Evolutionary conservation across 2,888 invertebrate species (phyloP), one percentile per base, ranked within the genome.

Genomic region (Encarsia formosa): DNA sequence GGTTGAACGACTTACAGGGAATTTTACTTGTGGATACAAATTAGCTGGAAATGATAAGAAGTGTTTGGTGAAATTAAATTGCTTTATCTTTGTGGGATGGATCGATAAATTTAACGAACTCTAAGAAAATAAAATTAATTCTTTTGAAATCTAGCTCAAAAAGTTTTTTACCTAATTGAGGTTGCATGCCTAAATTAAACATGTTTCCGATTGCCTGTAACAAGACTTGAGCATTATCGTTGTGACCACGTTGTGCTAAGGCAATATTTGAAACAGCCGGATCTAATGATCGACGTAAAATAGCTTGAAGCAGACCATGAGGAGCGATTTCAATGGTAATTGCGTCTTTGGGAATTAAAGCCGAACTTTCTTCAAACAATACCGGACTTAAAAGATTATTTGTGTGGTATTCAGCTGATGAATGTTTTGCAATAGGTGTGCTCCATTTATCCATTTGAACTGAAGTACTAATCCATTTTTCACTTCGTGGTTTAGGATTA

Each of bases 311-410:
- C 9, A 87, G 74, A 31, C 82, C 81, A 65, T 86, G 85, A 1
- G 87, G 86, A 2, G 86, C 85, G 56, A 87, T 76, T 71, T 87
- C 87, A 59, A 88, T 78, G 13, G 80, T 77, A 50, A 86, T 67
- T 1, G 85, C 82, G 66, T 83, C 81, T 19, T 76, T 71, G 0
- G 86, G 86, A 16, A 87, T 73, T 59, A 81, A 75, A 40, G 75
- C 70, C 44, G 83, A 71, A 16, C 48, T 45, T 43, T 53, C 45
- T 6, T 37, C 50, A 20, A 56, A 53, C 2, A 51, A 35, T 19
- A 57, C 57, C 2, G 50, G 41, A 16, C 15, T 44, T 5, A 51
- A 19, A 37, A 51, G 26, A 24, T 53, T 57, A 29, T 42, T 48
- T 11, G 46, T 46, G 13, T 52, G 52, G 15, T 58, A 58, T 9